Conservation (phyloP, 2,797 vertebrate species). For the Schizopygopsis malacanthus region DNA sequence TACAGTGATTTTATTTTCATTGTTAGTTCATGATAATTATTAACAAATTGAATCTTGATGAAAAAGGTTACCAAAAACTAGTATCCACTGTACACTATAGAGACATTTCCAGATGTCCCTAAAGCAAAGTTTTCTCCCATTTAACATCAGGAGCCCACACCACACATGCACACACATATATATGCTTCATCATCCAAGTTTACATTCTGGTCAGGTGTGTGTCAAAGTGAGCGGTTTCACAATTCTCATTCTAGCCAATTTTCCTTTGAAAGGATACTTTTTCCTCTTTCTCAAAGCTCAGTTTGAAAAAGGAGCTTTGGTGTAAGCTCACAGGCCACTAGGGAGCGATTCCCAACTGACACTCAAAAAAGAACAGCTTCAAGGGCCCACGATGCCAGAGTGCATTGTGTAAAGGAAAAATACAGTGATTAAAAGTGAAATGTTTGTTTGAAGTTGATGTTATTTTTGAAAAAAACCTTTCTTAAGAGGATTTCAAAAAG, state of each 20-base stretch:
- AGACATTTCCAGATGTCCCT: background rate
- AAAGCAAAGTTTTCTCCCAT: background rate
- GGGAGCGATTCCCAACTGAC: constrained; percentile 78
- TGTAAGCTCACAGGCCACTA: constrained; percentile 78
- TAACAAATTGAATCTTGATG: background rate
- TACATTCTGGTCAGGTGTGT: constrained; percentile 79
- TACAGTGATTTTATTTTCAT: too few relatives aligned
- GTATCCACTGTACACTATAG: background rate
- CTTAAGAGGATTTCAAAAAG: constrained; percentile 79
- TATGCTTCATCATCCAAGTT: constrained; percentile 49
- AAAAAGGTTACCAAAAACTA: background rate
- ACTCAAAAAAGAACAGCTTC: constrained; percentile 76
- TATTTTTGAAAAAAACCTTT: constrained; percentile 80
- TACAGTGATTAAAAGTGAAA: constrained; percentile 85
- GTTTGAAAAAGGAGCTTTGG: constrained; percentile 82
- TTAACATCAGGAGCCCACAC: background rate
- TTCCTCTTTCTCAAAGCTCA: constrained; percentile 75
- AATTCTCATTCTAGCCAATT: constrained; percentile 77
- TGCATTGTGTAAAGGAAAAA: constrained; percentile 76
- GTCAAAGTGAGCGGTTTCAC: constrained; percentile 77
- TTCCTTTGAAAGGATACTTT: constrained; percentile 73
- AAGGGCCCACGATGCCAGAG: constrained; percentile 74
- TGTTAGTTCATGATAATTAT: background rate
- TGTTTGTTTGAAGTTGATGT: constrained; percentile 86
- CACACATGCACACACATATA: constrained; percentile 34